phyloP scores from a whole-genome alignment of 2,888 invertebrate genomes.

The Acrobasis consociella region DNA sequence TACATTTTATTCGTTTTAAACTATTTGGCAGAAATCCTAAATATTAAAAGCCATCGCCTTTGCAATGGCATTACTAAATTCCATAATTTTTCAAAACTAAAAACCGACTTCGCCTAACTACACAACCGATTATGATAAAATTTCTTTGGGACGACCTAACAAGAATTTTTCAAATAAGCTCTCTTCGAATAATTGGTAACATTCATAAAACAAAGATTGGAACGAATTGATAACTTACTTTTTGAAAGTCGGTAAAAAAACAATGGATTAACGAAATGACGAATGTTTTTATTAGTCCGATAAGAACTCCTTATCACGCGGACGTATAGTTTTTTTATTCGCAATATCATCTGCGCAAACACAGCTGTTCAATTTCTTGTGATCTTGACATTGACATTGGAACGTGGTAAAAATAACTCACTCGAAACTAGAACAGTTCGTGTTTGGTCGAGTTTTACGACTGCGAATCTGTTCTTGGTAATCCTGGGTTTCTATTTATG shows the following conservation, averaged over 20 bases:
- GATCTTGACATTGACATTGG: conserved; percentile 33
- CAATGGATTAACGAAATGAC: conserved; percentile 1
- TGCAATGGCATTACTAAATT: no score
- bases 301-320: conserved; percentile 15
- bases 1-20: no score
- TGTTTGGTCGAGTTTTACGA: neutral
- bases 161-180: no score
- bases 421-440: conserved; percentile 15
- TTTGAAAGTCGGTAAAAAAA: neutral
- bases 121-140: no score
- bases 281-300: conserved; percentile 3
- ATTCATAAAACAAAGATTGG: no score
- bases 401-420: conserved; percentile 3
- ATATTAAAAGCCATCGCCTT: neutral
- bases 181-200: no score
- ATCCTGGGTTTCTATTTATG: neutral
- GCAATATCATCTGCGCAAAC: conserved; percentile 21
- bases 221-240: no score
- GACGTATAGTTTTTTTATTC: conserved; percentile 7
- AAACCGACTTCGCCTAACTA: no score
- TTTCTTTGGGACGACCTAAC: no score
- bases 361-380: conserved; percentile 24
- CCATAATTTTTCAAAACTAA: no score
- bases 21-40: neutral
- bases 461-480: neutral